Conservation (phyloP, 2,113 vertebrate species). For the Halichoeres trimaculatus region DNA sequence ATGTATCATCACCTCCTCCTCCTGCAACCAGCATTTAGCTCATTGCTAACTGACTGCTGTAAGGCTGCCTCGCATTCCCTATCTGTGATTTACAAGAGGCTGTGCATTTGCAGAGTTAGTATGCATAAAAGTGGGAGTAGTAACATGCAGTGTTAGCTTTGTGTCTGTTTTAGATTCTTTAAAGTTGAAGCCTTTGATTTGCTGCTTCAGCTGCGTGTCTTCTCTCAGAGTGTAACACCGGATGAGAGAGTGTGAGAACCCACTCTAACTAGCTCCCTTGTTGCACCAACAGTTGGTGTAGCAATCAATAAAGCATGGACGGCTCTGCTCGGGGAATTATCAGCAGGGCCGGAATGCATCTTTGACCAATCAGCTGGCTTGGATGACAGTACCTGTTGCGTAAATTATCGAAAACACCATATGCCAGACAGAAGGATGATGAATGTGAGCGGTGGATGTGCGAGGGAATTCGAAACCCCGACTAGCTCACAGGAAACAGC, state of each 20-base stretch:
- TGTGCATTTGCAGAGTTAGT: neutral
- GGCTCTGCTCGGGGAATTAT: conserved; percentile 60
- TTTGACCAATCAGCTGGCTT: conserved; percentile 64
- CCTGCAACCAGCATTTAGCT: neutral
- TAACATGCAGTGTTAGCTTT: neutral
- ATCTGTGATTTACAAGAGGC: neutral
- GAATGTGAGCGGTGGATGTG: conserved; percentile 7
- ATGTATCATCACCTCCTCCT: conserved; percentile 6
- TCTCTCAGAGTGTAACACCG: too few relatives aligned
- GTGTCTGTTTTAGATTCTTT: neutral
- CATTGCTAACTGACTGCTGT: neutral
- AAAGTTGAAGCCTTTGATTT: conserved; percentile 23
- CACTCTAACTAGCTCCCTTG: conserved; percentile 78
- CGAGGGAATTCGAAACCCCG: conserved; percentile 15
- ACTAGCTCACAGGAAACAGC: conserved; percentile 19
- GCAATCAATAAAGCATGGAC: conserved; percentile 71
- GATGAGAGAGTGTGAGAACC: conserved; percentile 5
- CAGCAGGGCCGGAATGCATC: conserved; percentile 36
- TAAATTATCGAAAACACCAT: conserved; percentile 62
- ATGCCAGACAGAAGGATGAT: conserved; percentile 27
- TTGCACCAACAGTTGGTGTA: conserved; percentile 64
- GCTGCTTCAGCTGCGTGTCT: conserved; percentile 29
- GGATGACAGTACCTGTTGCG: conserved; percentile 62
- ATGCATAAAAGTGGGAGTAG: neutral
- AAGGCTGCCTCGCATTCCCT: neutral